phyloP scores from a whole-genome alignment of 2,888 invertebrate species.

The Antheraea assamensis region DNA sequence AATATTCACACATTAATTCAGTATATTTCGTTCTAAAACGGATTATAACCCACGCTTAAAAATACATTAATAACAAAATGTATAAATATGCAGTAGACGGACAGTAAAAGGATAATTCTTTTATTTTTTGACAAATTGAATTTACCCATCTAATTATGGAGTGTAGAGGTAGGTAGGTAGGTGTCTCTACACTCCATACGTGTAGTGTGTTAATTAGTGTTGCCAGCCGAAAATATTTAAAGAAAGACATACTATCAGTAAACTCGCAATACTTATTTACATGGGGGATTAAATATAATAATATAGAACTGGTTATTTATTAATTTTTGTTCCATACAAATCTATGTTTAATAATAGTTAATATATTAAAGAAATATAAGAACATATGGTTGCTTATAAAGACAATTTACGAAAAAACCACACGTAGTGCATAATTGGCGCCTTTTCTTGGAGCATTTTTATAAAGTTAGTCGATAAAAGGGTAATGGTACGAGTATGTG shows the following conservation, averaged over 20 bases:
- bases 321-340: background rate
- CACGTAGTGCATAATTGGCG: slow-evolving; percentile 5
- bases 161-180: too few species aligned
- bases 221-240: background rate
- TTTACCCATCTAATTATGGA: background rate
- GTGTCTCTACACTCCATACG: too few species aligned
- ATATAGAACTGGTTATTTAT: background rate
- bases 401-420: background rate
- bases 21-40: background rate
- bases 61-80: background rate
- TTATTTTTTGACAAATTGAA: background rate
- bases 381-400: background rate
- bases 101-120: background rate
- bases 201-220: too few species aligned
- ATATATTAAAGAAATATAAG: background rate
- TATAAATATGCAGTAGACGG: background rate
- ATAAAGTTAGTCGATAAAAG: background rate
- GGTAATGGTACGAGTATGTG: background rate
- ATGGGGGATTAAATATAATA: background rate
- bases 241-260: background rate
- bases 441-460: background rate
- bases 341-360: background rate
- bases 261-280: background rate
- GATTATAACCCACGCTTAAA: background rate
- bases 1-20: background rate